Evolutionary conservation across 2,113 vertebrate genomes (phyloP), one percentile per base, ranked within the genome.

Genomic region (Delphinapterus leucas): DNA sequence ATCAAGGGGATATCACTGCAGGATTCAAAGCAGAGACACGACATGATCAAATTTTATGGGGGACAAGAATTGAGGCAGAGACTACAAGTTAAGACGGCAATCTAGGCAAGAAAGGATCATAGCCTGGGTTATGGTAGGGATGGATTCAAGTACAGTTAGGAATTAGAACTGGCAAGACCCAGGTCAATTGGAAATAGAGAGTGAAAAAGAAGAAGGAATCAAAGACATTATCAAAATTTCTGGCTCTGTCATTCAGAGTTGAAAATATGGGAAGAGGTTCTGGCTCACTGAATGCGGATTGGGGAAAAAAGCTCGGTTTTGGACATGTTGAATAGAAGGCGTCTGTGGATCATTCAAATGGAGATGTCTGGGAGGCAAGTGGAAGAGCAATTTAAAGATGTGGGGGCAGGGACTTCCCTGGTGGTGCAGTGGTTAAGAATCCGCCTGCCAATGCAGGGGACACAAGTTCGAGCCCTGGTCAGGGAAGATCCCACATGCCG

Each of bases 221-320:
- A 44, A 38, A 55, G 49, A 60, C n/a, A 68, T 63, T 14, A 26
- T 12, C 31, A 3, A 14, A 21, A 74, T 55, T 13, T 31, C 26
- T 31, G 28, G 25, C 71, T 77, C 61, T 82, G n/a, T 67, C 33
- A 9, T 53, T 33, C 12, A 47, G 38, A 49, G 26, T 0, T 61
- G 47, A 31, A 58, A 67, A 67, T 3, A 3, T 1, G 17, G 38
- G 23, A 55, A 20, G 47, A 38, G 7, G 28, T 53, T 6, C 28
- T 10, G 25, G 21, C 47, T 4, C 0, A 2, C n/a, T 28, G 28
- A 47, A 0, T 38, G 4, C 38, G 41, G 8, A 2, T 7, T 20
- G 7, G 49, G 13, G 55, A 31, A 55, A n/a, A 70, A 20, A 88
- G 71, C 25, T 76, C 21, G 20, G 33, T 11, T 55, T 14, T 5